Conservation (phyloP, 2,113 vertebrate species). For the Fulica atra region DNA sequence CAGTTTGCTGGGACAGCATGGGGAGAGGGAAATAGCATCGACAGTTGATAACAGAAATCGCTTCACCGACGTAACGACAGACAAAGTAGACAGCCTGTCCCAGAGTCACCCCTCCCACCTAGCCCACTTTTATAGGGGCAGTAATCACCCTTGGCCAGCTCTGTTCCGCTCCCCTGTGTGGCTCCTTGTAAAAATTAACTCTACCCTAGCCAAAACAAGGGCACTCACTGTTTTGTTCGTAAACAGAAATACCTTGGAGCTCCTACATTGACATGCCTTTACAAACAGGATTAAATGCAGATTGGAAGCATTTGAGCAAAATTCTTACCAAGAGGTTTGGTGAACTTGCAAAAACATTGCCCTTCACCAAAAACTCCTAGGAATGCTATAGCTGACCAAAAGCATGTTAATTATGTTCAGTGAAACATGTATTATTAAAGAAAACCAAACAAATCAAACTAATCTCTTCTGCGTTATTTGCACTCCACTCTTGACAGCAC, state of each 20-base stretch:
- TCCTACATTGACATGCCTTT: neutral
- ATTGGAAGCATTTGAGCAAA: neutral
- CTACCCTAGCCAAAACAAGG: no score
- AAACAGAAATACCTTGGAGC: neutral
- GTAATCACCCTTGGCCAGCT: no score
- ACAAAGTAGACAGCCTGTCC: no score
- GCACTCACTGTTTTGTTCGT: neutral
- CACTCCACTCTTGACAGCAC: neutral
- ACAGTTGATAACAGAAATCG: no score
- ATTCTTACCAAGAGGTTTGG: neutral
- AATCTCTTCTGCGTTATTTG: neutral
- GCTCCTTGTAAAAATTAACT: no score
- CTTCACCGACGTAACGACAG: no score
- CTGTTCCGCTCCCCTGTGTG: no score
- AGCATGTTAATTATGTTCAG: neutral
- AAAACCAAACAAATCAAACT: neutral
- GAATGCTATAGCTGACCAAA: neutral
- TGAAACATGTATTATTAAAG: neutral
- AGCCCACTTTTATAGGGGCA: no score
- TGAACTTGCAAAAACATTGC: neutral
- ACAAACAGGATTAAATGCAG: neutral
- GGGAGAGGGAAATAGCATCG: no score
- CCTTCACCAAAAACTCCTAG: neutral
- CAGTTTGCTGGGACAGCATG: no score
- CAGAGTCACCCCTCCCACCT: no score